Evolutionary conservation across 2,888 invertebrate species (phyloP).

Genomic region (Chloromyia formosa): DNA sequence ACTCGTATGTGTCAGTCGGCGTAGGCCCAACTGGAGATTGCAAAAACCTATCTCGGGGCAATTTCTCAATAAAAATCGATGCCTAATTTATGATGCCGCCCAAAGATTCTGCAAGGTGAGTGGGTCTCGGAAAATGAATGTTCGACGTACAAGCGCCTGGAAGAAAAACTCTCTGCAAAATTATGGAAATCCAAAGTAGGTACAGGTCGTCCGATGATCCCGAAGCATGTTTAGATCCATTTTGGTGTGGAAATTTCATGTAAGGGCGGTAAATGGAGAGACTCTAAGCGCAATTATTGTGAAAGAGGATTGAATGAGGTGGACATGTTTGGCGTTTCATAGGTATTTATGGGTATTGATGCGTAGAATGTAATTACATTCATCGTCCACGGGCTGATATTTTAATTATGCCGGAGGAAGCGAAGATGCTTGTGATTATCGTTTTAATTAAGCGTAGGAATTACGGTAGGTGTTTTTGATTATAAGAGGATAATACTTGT

Average conservation of each 20-base stretch:
- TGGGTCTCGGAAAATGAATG: slow-evolving; percentile 26
- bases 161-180: slow-evolving; percentile 3
- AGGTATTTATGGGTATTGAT: slow-evolving; percentile 17
- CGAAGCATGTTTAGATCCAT: slow-evolving; percentile 11
- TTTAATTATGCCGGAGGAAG: background rate
- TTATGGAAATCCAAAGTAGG: slow-evolving; percentile 5
- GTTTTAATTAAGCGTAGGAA: no score
- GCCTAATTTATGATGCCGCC: slow-evolving; percentile 41
- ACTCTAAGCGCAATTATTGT: background rate
- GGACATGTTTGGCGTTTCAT: slow-evolving; percentile 30
- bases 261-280: slow-evolving; percentile 15
- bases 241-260: background rate
- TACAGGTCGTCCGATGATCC: slow-evolving; percentile 16
- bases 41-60: slow-evolving; percentile 24
- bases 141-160: background rate
- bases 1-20: background rate
- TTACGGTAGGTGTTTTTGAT: no score
- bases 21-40: slow-evolving; percentile 23
- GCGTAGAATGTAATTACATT: slow-evolving; percentile 8
- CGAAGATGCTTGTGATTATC: no score
- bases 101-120: slow-evolving; percentile 3
- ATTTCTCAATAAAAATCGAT: slow-evolving; percentile 39
- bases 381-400: background rate
- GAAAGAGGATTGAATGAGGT: slow-evolving; percentile 23
- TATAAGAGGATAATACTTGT: no score